Evolutionary conservation across 2,888 invertebrate genomes (phyloP).

Genomic region (Stenolophus ochropezus): DNA sequence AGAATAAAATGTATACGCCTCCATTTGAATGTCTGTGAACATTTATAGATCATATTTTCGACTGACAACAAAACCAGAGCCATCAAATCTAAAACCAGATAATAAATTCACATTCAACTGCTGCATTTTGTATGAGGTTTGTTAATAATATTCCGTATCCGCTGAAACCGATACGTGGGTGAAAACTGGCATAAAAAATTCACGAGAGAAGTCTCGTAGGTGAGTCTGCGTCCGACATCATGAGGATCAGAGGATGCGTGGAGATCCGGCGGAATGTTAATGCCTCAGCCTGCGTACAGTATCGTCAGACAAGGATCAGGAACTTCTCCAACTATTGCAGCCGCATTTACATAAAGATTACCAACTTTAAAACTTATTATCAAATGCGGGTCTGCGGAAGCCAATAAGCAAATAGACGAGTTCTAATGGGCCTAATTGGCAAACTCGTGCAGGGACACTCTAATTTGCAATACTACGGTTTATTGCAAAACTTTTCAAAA

Average conservation of each 20-base stretch:
- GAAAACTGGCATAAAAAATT: slow-evolving; percentile 4
- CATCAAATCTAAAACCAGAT: background rate
- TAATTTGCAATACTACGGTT: no score
- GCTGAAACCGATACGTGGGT: background rate
- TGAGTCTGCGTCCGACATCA: slow-evolving; percentile 26
- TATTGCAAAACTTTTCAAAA: no score
- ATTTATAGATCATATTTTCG: no score
- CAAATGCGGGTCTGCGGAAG: slow-evolving; percentile 3
- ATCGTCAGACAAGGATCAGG: background rate
- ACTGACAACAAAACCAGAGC: no score
- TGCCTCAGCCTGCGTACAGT: background rate
- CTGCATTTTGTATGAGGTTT: background rate
- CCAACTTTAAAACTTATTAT: slow-evolving; percentile 28
- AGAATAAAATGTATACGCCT: no score
- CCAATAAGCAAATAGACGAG: background rate
- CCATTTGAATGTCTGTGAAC: no score
- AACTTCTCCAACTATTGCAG: slow-evolving; percentile 13
- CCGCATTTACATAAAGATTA: slow-evolving; percentile 24
- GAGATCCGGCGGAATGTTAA: slow-evolving; percentile 16
- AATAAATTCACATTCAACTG: background rate
- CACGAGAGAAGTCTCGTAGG: background rate
- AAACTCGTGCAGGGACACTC: background rate
- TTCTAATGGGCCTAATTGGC: background rate
- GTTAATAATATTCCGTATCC: background rate
- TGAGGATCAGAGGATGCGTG: slow-evolving; percentile 13